Evolutionary conservation across 1,140 invertebrate species (phyloP), one percentile per base, ranked within the genome.

Genomic region (Drosophila leontia): DNA sequence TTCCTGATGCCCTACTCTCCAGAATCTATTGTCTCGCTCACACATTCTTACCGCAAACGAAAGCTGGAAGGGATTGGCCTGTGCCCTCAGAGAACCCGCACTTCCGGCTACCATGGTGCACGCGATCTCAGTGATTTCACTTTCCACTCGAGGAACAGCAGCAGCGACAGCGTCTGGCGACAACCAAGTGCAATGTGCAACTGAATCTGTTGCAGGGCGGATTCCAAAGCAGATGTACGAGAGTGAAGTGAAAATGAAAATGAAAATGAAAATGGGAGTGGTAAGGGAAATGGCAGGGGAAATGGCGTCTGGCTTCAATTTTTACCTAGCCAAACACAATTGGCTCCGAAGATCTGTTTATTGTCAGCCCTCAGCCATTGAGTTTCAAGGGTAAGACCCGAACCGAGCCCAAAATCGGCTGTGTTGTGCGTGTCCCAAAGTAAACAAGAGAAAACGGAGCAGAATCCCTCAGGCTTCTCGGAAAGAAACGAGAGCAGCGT

Each of bases 31-130:
- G 29, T 13, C 9, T 34, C 3, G 12, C 47, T 9, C 2, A 15
- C 7, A 17, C 6, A 41, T 23, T 72, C 88, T 91, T 91, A 91
- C 90, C 90, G 90, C 39, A 80, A 91, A 91, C 48, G 90, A 91
- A 48, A 91, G 80, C 74, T 91, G 80, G n/a, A 91, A 91, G 42
- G 78, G 74, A 71, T 82, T 75, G 48, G 50, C 34, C 68, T 80
- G 82, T 19, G 82, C 50, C 59, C 63, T 76, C 5, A 71, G 63
- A 63, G 62, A 63, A 53, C 81, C 76, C 69, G 64, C 59, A 78
- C 74, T 85, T 71, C 90, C 88, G 82, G 88, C 88, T 67, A 91
- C 90, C 90, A 91, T 91, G 58, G 58, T 51, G 41, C 84, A 88
- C 83, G 83, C 85, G 84, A 87, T 87, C 62, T 32, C 44, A 53